Conservation (phyloP, 2,797 vertebrate genomes). For the Typhlichthys eigenmanni region DNA sequence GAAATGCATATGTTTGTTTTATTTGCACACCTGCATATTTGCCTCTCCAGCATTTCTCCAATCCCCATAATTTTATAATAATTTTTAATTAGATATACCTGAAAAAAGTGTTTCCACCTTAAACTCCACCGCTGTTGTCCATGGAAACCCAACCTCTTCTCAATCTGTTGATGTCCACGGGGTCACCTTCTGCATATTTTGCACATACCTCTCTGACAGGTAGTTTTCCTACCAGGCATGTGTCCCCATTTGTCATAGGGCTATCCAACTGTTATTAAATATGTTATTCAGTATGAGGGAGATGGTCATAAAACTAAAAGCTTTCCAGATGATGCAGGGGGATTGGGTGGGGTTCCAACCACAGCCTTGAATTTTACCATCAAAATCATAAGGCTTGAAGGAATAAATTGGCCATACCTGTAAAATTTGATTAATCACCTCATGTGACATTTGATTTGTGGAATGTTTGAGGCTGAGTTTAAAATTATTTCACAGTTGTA, state of each 20-base stretch:
- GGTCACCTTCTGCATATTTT: slow-evolving; percentile 11
- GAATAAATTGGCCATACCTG: too few species aligned
- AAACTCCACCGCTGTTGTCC: not conserved
- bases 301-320: not conserved
- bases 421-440: too few species aligned
- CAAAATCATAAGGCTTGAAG: too few species aligned
- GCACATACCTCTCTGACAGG: slow-evolving; percentile 4
- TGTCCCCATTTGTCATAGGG: slow-evolving; percentile 5
- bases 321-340: not conserved
- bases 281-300: slow-evolving; percentile 2
- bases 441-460: too few species aligned
- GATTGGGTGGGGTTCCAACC: not conserved
- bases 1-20: too few species aligned
- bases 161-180: slow-evolving; percentile 23
- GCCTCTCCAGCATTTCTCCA: not conserved
- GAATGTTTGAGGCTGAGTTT: too few species aligned
- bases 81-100: too few species aligned
- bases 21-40: not conserved
- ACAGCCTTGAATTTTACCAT: not conserved
- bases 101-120: slow-evolving; percentile 10
- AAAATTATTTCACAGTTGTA: too few species aligned
- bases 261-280: not conserved
- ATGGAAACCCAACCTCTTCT: slow-evolving; percentile 1
- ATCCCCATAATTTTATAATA: not conserved
- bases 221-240: not conserved